Conservation (phyloP, 2,113 vertebrate genomes). For the Apeltes quadracus region DNA sequence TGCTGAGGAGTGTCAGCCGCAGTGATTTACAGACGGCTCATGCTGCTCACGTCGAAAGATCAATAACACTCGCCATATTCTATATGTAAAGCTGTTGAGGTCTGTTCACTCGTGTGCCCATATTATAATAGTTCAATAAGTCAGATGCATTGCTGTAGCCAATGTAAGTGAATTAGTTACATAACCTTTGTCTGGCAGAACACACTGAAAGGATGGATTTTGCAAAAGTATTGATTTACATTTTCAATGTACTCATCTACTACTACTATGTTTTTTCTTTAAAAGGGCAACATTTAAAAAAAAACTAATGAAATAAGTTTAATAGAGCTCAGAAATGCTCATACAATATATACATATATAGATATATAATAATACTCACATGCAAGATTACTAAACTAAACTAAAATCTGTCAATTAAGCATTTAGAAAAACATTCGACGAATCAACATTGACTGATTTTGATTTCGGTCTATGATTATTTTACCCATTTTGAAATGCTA, state of each 20-base stretch:
- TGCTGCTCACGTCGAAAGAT: slow-evolving; percentile 32
- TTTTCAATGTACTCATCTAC: too few species aligned
- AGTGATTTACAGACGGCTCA: slow-evolving; percentile 36
- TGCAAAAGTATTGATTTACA: slow-evolving; percentile 3
- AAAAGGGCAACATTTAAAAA: slow-evolving; percentile 6
- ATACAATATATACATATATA: too few species aligned
- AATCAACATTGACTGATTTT: too few species aligned
- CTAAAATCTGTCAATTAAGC: too few species aligned
- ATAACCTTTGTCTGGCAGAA: slow-evolving; percentile 22
- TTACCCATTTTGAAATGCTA: not conserved
- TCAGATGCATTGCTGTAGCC: slow-evolving; percentile 34
- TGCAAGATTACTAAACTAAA: slow-evolving; percentile 2
- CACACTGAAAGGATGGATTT: not conserved
- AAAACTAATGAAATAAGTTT: not conserved
- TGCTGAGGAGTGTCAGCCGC: slow-evolving; percentile 18
- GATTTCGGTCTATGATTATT: too few species aligned
- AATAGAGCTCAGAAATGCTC: not conserved
- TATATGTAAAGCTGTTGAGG: slow-evolving; percentile 43
- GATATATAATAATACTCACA: too few species aligned
- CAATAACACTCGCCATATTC: slow-evolving; percentile 45
- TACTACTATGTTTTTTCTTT: slow-evolving; percentile 18
- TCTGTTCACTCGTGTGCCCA: slow-evolving; percentile 31
- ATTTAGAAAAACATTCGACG: too few species aligned
- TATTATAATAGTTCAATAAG: slow-evolving; percentile 40
- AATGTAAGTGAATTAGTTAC: slow-evolving; percentile 20